Evolutionary conservation across 1,140 invertebrate species (phyloP).

Genomic region (Orius laevigatus): DNA sequence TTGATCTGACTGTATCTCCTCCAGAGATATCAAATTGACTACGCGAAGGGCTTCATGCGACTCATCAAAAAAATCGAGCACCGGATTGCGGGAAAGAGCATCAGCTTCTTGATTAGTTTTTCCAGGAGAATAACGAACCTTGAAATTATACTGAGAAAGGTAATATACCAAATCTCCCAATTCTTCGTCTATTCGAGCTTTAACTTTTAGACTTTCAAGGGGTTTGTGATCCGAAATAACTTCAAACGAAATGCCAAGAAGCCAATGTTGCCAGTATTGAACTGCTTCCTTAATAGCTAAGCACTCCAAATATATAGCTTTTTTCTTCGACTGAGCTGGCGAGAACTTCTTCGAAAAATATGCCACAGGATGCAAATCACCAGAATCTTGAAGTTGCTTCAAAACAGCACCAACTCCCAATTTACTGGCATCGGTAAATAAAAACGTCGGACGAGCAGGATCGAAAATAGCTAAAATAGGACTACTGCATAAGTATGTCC

Average conservation of each 20-base stretch:
- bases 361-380: too few species aligned
- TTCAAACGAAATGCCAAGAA: slow-evolving; percentile 25
- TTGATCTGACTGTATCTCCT: too few species aligned
- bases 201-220: too few species aligned
- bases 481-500: slow-evolving; percentile 1
- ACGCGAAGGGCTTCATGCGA: slow-evolving; percentile 16
- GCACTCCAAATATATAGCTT: slow-evolving; percentile 25
- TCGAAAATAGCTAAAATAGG: slow-evolving; percentile 5
- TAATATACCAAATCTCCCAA: too few species aligned
- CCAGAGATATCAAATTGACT: slow-evolving; percentile 18
- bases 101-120: too few species aligned
- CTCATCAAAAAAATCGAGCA: slow-evolving; percentile 18
- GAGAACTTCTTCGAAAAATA: too few species aligned
- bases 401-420: slow-evolving; percentile 26
- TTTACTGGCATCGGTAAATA: slow-evolving; percentile 25
- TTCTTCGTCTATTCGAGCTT: too few species aligned
- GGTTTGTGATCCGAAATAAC: too few species aligned
- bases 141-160: too few species aligned
- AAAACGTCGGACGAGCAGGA: slow-evolving; percentile 22
- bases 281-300: slow-evolving; percentile 28
- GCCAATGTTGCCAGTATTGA: slow-evolving; percentile 27
- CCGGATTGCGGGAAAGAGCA: slow-evolving; percentile 19
- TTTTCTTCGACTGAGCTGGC: too few species aligned
- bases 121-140: too few species aligned
- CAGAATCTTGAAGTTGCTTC: too few species aligned